Conservation (phyloP, 2,888 invertebrate species). For the Anticlea derivata region DNA sequence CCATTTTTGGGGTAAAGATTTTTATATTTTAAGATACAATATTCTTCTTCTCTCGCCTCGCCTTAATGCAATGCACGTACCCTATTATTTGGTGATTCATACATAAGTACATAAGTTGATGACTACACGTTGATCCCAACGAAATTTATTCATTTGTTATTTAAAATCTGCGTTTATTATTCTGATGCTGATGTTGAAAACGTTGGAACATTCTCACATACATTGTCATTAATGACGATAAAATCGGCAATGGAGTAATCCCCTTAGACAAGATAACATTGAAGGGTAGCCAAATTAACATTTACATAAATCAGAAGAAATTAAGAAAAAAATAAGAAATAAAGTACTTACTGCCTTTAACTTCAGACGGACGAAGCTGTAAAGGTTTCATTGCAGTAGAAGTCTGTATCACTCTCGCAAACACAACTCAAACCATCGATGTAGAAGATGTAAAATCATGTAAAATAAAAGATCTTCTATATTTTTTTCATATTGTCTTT, state of each 20-base stretch:
- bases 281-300: no score
- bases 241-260: conserved; percentile 10
- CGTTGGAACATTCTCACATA: conserved; percentile 6
- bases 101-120: conserved; percentile 37
- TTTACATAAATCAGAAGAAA: no score
- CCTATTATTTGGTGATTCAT: conserved; percentile 43
- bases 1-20: neutral
- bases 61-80: conserved; percentile 32
- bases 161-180: conserved; percentile 32
- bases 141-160: conserved; percentile 31
- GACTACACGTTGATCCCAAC: conserved; percentile 33
- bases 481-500: neutral
- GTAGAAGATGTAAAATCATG: no score
- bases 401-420: no score
- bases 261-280: conserved; percentile 1
- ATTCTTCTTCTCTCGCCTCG: neutral
- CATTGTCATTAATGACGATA: conserved; percentile 9
- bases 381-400: no score
- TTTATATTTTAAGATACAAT: neutral
- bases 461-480: no score
- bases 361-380: no score
- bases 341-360: no score
- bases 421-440: no score
- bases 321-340: no score
- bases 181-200: conserved; percentile 29